These are phyloP conservation scores for Rhamnusium bicolor DNA, from an alignment of 2,888 invertebrate genomes.

Conservation along the genomic window DNA sequence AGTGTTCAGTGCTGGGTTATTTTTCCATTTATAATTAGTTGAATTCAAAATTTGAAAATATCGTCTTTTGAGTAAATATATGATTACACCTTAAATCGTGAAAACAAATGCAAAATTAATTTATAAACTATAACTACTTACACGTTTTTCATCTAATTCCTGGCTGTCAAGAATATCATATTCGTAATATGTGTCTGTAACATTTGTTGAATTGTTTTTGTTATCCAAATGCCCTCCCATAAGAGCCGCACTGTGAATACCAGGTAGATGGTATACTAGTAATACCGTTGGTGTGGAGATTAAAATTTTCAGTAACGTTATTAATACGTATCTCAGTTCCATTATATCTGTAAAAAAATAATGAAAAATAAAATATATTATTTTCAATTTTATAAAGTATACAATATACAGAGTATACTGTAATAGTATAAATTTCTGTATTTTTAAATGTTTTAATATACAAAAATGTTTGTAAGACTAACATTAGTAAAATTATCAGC, in stretches of 20 bases:
- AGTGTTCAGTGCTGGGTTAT: no score
- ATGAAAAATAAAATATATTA: not conserved
- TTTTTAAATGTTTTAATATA: no score
- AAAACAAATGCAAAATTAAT: no score
- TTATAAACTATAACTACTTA: no score
- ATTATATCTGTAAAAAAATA: constrained; percentile 55
- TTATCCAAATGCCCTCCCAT: constrained; percentile 65
- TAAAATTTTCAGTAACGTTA: constrained; percentile 67
- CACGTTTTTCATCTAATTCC: constrained; percentile 44
- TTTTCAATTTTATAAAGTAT: not conserved
- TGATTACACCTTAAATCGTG: no score
- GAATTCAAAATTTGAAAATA: no score
- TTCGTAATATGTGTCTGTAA: constrained; percentile 44
- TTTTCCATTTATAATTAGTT: no score
- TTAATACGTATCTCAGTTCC: constrained; percentile 66
- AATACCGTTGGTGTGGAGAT: constrained; percentile 65
- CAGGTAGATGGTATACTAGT: constrained; percentile 46
- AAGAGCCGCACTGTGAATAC: constrained; percentile 59
- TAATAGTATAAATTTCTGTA: no score
- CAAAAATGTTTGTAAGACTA: no score
- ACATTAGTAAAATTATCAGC: no score
- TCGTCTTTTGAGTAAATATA: no score
- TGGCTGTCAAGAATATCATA: constrained; percentile 48
- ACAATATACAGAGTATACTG: no score
- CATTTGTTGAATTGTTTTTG: constrained; percentile 48